Percentiles rank a stretch among this genome's conserved stretches.
Evolutionary conservation across 2,797 vertebrate species (phyloP).

Genomic region (Limosa lapponica): DNA sequence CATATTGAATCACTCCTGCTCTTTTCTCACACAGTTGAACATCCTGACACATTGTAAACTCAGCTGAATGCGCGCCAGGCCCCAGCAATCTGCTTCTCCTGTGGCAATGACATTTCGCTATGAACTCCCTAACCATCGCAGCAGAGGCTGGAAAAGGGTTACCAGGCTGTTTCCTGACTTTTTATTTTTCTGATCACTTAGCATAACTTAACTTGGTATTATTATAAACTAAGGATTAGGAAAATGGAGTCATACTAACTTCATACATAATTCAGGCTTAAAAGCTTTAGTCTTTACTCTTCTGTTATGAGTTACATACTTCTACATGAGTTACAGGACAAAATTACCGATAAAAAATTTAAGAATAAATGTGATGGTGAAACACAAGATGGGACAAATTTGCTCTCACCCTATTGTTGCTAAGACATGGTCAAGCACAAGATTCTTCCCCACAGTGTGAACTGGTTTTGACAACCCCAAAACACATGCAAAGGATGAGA

Average conservation of each 20-base stretch:
- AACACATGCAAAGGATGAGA: neutral
- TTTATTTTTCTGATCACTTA: neutral
- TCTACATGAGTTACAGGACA: too few species aligned
- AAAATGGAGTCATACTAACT: neutral
- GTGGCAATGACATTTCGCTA: neutral
- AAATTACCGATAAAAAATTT: neutral
- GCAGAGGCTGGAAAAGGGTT: neutral
- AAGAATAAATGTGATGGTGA: neutral
- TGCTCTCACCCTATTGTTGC: neutral
- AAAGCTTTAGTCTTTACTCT: neutral
- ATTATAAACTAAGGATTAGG: neutral
- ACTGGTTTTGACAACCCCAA: neutral
- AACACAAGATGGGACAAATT: neutral
- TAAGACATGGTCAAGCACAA: neutral
- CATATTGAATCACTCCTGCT: conserved; percentile 13
- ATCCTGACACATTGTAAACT: conserved; percentile 41
- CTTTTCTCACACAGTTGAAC: conserved; percentile 30
- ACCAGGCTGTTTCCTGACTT: neutral
- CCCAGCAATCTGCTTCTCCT: conserved; percentile 42
- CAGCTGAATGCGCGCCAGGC: conserved; percentile 26
- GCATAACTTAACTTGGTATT: neutral
- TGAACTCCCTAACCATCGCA: neutral
- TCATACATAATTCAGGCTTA: neutral
- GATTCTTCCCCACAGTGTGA: neutral
- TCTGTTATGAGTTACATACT: neutral